These are phyloP conservation scores for Stenodera caucasica DNA, from an alignment of 2,888 invertebrate genomes.

Conservation along the genomic window DNA sequence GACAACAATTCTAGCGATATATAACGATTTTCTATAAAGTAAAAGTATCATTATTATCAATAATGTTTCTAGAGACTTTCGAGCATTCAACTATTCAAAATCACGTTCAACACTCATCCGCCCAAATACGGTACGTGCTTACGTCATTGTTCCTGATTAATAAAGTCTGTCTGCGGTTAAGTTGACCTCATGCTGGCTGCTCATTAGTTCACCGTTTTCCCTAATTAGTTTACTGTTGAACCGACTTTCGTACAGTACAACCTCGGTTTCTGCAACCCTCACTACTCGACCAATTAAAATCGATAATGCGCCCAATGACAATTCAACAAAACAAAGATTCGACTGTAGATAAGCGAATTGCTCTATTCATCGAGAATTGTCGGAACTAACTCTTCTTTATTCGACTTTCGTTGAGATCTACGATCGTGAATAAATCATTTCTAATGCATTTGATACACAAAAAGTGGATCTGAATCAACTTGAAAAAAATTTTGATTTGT, in stretches of 20 bases:
- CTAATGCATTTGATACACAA: slow-evolving; percentile 41
- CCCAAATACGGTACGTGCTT: slow-evolving; percentile 23
- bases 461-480: slow-evolving; percentile 29
- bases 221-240: slow-evolving; percentile 36
- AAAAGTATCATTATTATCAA: neutral
- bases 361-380: neutral
- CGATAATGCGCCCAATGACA: no score
- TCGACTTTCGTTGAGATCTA: slow-evolving; percentile 41
- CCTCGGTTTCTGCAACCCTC: no score
- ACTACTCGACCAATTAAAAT: no score
- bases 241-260: no score
- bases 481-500: slow-evolving; percentile 42
- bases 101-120: neutral
- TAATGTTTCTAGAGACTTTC: neutral
- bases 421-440: slow-evolving; percentile 43
- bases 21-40: neutral
- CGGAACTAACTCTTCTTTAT: slow-evolving; percentile 40
- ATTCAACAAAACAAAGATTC: no score
- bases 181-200: slow-evolving; percentile 35
- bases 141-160: slow-evolving; percentile 37
- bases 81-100: neutral
- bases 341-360: no score
- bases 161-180: slow-evolving; percentile 35
- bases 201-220: slow-evolving; percentile 32
- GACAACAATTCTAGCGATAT: neutral